Base-by-base conservation (phyloP, 2,888 invertebrate genomes). In the Diloba caeruleocephala region DNA sequence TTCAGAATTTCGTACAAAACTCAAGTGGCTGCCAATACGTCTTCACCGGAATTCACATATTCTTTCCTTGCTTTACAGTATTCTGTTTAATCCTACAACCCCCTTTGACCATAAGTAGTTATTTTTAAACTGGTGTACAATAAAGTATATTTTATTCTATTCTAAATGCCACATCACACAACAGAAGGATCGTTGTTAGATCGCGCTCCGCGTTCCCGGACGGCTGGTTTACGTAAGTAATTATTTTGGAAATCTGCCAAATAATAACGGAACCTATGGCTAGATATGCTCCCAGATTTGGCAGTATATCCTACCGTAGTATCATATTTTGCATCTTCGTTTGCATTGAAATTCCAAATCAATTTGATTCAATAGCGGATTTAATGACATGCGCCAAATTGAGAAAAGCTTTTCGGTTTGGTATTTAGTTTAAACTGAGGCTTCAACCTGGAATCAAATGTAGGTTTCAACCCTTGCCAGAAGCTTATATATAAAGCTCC, bases 171-270 rank as follows among this genome's bases (percentile, higher is more conserved):
- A 28, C 57, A 83, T 85, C 81, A 69, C 64, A 39, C 0, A 1
- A 1, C 9, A 17, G 9, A 2, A 4, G 1, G 3, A 14, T 56
- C 38, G n/a, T 5, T 7, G 54, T 52, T 36, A 29, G 53, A 44
- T 64, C 57, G 52, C 50, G 56, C 58, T 57, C 45, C 50, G 46
- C 45, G 67, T 37, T 45, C 28, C 52, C 52, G 78, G 76, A 72
- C 78, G 78, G 77, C 79, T 79, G 84, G 85, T 84, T 85, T 87
- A 86, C 83, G 87, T 89, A 85, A 90, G 90, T 91, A 90, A 90
- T 91, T 90, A 91, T 90, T 88, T 89, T 91, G 91, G 90, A 86
- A 73, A 77, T 65, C 72, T 69, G 90, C 91, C 91, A 91, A 90
- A 89, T 88, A 88, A 88, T 84, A 88, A 81, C 81, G 78, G 78